Evolutionary conservation across 1,140 invertebrate species (phyloP).

Genomic region (Ericerus pela): DNA sequence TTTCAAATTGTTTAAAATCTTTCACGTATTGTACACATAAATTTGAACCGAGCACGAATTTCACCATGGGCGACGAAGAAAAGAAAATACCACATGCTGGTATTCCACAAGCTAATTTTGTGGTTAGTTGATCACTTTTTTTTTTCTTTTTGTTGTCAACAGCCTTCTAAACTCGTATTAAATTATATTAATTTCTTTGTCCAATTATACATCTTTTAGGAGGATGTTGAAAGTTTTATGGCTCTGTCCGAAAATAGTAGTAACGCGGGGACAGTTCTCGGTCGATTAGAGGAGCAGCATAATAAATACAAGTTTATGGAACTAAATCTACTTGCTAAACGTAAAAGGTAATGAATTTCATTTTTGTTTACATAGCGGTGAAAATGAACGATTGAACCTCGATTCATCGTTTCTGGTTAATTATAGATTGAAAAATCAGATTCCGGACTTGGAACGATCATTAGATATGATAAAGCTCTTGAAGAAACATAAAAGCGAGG

Average conservation of each 20-base stretch:
- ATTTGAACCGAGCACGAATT: no score
- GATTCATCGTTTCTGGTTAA: slow-evolving; percentile 12
- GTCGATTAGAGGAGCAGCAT: slow-evolving; percentile 76
- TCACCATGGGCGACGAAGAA: neutral
- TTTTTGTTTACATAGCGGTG: no score
- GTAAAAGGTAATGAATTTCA: slow-evolving; percentile 41
- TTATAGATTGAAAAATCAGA: slow-evolving; percentile 58
- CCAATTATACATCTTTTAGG: slow-evolving; percentile 43
- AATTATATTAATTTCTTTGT: neutral
- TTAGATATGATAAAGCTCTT: slow-evolving; percentile 84
- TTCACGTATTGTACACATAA: neutral
- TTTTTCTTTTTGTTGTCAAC: neutral
- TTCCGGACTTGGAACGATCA: slow-evolving; percentile 83
- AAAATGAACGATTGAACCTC: no score
- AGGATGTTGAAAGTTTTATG: slow-evolving; percentile 93
- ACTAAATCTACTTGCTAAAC: slow-evolving; percentile 68
- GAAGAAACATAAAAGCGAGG: slow-evolving; percentile 54
- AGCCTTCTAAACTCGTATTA: neutral
- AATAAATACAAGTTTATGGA: slow-evolving; percentile 97
- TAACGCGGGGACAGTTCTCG: slow-evolving; percentile 66
- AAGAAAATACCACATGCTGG: neutral
- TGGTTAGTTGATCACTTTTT: neutral
- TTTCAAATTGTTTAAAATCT: neutral
- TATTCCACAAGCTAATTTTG: neutral
- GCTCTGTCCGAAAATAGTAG: slow-evolving; percentile 59